Conservation (phyloP, 2,797 vertebrate species). For the Gymnothorax javanicus region DNA sequence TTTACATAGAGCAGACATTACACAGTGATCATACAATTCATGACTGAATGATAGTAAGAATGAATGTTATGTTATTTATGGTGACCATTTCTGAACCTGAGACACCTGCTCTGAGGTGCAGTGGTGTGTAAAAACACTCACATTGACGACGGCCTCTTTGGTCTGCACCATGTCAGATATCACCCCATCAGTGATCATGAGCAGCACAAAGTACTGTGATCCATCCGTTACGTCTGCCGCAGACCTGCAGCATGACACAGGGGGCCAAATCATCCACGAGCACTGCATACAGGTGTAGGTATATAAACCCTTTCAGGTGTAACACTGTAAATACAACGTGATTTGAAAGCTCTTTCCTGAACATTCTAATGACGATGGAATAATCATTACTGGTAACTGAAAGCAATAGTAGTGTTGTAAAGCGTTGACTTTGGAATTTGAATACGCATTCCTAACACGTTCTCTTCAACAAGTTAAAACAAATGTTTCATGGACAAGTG, state of each 20-base stretch:
- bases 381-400: no score
- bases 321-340: no score
- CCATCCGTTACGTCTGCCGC: slow-evolving; percentile 85
- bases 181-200: slow-evolving; percentile 91
- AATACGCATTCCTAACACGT: no score
- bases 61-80: neutral
- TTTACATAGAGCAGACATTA: neutral
- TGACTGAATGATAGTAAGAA: neutral
- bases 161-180: slow-evolving; percentile 95
- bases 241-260: slow-evolving; percentile 60
- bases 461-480: no score
- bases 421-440: no score
- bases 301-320: no score
- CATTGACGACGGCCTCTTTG: slow-evolving; percentile 90
- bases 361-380: no score
- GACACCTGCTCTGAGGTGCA: neutral
- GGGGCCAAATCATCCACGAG: slow-evolving; percentile 17
- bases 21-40: neutral
- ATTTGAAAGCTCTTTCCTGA: no score
- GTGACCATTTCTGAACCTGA: neutral
- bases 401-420: no score
- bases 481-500: neutral
- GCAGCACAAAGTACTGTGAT: slow-evolving; percentile 91
- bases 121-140: slow-evolving; percentile 63
- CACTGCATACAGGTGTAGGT: neutral